phyloP scores from a whole-genome alignment of 30 jellyfish, hydroid and myxozoan species.

The Hydractinia echinata region DNA sequence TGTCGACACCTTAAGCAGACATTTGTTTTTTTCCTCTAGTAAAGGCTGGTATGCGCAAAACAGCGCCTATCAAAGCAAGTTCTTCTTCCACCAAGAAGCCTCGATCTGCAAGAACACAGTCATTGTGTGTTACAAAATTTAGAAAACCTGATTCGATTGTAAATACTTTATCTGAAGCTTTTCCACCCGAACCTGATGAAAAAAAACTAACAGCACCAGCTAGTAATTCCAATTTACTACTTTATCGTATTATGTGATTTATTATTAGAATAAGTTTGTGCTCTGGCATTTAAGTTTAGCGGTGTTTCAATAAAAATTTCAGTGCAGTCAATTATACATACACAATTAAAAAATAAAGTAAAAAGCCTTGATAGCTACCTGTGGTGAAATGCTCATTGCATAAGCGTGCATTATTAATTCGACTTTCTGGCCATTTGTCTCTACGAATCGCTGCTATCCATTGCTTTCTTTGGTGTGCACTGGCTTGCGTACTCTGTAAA shows the following conservation, averaged over 20 bases:
- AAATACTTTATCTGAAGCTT: conserved; percentile 50
- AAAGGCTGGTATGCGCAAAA: conserved; percentile 43
- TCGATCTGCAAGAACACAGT: conserved; percentile 61
- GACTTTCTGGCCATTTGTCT: too few species aligned
- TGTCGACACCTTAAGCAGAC: conserved; percentile 50
- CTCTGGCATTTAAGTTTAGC: background rate
- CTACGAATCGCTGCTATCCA: too few species aligned
- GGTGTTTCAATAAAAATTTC: too few species aligned
- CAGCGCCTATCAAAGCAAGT: conserved; percentile 43
- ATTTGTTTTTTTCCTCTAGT: conserved; percentile 53
- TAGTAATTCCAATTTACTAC: conserved; percentile 39
- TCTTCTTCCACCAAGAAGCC: conserved; percentile 49
- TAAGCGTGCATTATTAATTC: too few species aligned
- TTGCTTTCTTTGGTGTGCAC: too few species aligned
- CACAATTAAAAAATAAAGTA: too few species aligned
- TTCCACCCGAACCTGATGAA: conserved; percentile 67
- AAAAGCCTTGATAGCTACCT: too few species aligned
- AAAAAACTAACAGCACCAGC: conserved; percentile 59
- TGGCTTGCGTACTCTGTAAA: too few species aligned
- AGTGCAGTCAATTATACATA: too few species aligned
- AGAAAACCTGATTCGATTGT: conserved; percentile 42
- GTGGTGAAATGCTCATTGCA: too few species aligned
- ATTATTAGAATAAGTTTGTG: conserved; percentile 24
- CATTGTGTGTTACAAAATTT: conserved; percentile 26
- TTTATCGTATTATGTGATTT: conserved; percentile 44